Evolutionary conservation across 2,888 invertebrate genomes (phyloP).

Genomic region (Orchesella flavescens): DNA sequence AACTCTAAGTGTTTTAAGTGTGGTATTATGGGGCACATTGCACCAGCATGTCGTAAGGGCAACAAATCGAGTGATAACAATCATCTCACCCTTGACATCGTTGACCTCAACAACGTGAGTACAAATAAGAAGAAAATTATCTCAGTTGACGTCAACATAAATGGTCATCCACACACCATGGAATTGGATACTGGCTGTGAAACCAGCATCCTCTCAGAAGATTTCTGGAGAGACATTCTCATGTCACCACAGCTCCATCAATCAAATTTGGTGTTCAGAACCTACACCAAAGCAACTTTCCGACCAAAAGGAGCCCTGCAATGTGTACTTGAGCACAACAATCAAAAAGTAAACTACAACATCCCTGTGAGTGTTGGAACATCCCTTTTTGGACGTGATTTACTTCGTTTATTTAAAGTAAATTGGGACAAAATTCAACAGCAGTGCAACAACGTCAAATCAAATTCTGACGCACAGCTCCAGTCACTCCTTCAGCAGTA

Average conservation of each 20-base stretch:
- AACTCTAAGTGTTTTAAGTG: conserved; percentile 42
- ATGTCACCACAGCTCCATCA: conserved; percentile 8
- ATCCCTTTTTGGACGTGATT: conserved; percentile 61
- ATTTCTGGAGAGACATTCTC: conserved; percentile 37
- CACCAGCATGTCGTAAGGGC: neutral
- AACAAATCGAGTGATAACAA: neutral
- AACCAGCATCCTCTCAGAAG: neutral
- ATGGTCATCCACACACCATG: conserved; percentile 30
- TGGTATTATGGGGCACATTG: conserved; percentile 52
- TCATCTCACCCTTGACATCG: neutral
- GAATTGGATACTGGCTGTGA: conserved; percentile 60
- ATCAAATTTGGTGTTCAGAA: conserved; percentile 12
- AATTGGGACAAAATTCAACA: conserved; percentile 46
- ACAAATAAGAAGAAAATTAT: neutral
- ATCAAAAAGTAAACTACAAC: conserved; percentile 3
- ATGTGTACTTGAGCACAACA: neutral
- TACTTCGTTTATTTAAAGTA: conserved; percentile 35
- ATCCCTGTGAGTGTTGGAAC: conserved; percentile 44
- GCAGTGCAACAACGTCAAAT: conserved; percentile 4
- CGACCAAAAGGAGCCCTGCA: conserved; percentile 32
- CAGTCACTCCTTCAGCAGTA: conserved; percentile 38
- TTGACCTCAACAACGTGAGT: neutral
- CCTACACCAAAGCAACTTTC: conserved; percentile 35
- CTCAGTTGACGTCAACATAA: conserved; percentile 12
- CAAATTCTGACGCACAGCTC: neutral